phyloP scores from a whole-genome alignment of 1,140 invertebrate species.

The Tyrophagus putrescentiae region DNA sequence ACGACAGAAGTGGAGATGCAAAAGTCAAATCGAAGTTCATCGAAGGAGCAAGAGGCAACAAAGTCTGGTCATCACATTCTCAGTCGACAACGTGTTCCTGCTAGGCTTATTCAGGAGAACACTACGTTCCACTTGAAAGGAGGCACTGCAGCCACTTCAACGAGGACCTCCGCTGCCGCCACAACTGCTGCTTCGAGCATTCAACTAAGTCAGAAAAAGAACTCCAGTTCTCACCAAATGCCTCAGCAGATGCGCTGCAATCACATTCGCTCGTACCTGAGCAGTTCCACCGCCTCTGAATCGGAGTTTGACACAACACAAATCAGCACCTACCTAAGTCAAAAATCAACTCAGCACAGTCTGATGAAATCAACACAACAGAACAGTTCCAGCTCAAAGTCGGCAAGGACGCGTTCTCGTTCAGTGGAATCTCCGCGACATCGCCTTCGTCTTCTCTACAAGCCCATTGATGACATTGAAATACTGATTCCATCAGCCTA shows the following conservation, averaged over 20 bases:
- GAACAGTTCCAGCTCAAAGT: background rate
- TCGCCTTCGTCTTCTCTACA: background rate
- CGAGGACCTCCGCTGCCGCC: too few species aligned
- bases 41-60: too few species aligned
- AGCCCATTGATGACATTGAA: conserved; percentile 1
- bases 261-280: too few species aligned
- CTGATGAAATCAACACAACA: background rate
- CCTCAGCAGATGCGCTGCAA: background rate
- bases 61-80: background rate
- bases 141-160: too few species aligned
- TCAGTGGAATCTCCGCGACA: conserved; percentile 8
- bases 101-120: conserved; percentile 1
- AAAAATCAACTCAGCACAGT: background rate
- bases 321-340: conserved; percentile 9
- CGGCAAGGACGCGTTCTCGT: background rate
- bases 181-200: too few species aligned
- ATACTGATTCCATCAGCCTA: background rate
- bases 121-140: too few species aligned
- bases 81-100: background rate
- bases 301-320: conserved; percentile 19
- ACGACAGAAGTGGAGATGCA: too few species aligned
- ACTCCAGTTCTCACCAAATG: background rate
- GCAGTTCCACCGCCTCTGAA: too few species aligned
- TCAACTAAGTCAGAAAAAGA: conserved; percentile 1
- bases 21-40: too few species aligned